Conservation (phyloP, 2,797 vertebrate genomes). For the Sebastiscus albofasciatus region DNA sequence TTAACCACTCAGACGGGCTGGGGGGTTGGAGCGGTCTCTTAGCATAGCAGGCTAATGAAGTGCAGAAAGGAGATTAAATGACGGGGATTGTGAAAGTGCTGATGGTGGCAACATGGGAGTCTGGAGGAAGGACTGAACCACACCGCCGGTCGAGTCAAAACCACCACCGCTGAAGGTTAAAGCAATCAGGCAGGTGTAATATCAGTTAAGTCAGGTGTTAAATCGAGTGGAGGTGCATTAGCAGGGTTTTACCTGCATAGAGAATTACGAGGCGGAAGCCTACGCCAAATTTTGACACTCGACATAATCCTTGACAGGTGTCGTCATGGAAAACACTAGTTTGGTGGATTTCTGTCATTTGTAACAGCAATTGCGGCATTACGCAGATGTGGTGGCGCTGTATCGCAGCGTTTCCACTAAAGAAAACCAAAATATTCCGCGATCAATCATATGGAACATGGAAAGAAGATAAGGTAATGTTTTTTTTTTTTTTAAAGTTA, state of each 20-base stretch:
- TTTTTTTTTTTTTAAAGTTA: too few species aligned
- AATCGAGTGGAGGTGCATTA: background rate
- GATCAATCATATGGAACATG: too few species aligned
- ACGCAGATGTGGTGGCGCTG: too few species aligned
- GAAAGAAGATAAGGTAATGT: too few species aligned
- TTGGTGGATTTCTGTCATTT: too few species aligned
- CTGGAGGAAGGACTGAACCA: background rate
- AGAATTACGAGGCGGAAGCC: background rate
- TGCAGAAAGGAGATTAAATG: conserved; percentile 42
- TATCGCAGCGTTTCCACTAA: too few species aligned
- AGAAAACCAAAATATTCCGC: too few species aligned
- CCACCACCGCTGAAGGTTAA: conserved; percentile 7
- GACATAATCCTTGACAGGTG: background rate
- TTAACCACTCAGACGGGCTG: conserved; percentile 5
- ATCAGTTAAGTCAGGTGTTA: conserved; percentile 2
- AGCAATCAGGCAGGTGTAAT: background rate
- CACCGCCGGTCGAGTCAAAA: conserved; percentile 1
- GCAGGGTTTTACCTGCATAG: background rate
- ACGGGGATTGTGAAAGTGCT: conserved; percentile 31
- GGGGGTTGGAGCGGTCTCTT: conserved; percentile 20
- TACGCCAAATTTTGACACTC: fast-evolving
- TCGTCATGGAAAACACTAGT: background rate
- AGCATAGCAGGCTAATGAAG: conserved; percentile 55
- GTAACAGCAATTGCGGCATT: too few species aligned
- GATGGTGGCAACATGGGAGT: conserved; percentile 9